phyloP scores from a whole-genome alignment of 2,888 invertebrate species.

The Agonopterix heracliana region DNA sequence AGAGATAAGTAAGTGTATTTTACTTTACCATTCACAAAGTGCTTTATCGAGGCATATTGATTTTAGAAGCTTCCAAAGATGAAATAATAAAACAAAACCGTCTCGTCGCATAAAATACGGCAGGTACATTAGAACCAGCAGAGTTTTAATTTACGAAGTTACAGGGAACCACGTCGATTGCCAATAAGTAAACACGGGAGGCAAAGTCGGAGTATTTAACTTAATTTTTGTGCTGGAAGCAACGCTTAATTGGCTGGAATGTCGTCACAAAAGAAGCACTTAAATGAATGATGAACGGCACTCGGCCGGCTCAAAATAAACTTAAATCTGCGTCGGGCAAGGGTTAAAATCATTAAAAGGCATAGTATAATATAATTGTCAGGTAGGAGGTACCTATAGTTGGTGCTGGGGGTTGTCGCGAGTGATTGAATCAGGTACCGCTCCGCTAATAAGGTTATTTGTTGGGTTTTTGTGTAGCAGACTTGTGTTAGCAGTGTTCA shows the following conservation, averaged over 20 bases:
- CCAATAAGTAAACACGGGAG: slow-evolving; percentile 64
- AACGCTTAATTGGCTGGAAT: slow-evolving; percentile 69
- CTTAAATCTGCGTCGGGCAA: slow-evolving; percentile 71
- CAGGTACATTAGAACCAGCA: slow-evolving; percentile 1
- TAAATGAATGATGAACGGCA: slow-evolving; percentile 61
- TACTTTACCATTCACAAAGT: neutral
- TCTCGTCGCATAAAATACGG: slow-evolving; percentile 23
- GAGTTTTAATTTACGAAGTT: slow-evolving; percentile 15
- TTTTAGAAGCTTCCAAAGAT: slow-evolving; percentile 6
- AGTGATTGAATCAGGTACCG: slow-evolving; percentile 67
- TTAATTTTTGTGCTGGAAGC: slow-evolving; percentile 71
- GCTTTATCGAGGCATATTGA: slow-evolving; percentile 11
- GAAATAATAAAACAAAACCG: slow-evolving; percentile 9
- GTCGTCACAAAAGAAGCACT: slow-evolving; percentile 74
- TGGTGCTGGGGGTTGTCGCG: slow-evolving; percentile 41
- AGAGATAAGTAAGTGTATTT: slow-evolving; percentile 3
- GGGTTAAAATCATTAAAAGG: slow-evolving; percentile 69
- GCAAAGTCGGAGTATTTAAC: slow-evolving; percentile 69
- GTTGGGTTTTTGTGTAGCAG: slow-evolving; percentile 50
- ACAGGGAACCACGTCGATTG: slow-evolving; percentile 52
- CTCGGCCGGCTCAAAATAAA: slow-evolving; percentile 73
- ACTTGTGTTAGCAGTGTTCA: neutral
- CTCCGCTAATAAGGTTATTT: slow-evolving; percentile 61
- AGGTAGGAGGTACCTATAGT: slow-evolving; percentile 39
- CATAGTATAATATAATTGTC: slow-evolving; percentile 48